phyloP scores from a whole-genome alignment of 2,888 invertebrate genomes.

The Cabera pusaria region DNA sequence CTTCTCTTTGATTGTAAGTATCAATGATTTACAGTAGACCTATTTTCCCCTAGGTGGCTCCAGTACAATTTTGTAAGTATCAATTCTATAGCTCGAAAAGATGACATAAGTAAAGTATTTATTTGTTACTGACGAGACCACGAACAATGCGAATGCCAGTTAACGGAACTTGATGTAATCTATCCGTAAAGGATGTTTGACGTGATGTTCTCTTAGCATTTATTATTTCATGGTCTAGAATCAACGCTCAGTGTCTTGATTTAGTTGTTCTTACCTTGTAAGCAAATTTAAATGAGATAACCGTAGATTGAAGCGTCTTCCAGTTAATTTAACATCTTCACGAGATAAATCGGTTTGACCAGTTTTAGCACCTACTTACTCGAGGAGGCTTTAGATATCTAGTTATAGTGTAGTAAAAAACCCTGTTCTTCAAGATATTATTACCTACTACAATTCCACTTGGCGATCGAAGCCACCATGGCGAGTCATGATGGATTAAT shows the following conservation, averaged over 20 bases:
- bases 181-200: conserved; percentile 7
- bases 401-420: conserved; percentile 27
- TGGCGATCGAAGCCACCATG: conserved; percentile 14
- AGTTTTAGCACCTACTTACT: conserved; percentile 19
- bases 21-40: no score
- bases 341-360: conserved; percentile 18
- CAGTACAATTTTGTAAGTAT: no score
- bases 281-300: no score
- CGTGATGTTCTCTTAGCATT: conserved; percentile 2
- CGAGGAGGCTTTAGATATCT: conserved; percentile 18
- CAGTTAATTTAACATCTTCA: conserved; percentile 5
- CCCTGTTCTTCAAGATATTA: conserved; percentile 30
- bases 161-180: conserved; percentile 4
- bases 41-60: no score
- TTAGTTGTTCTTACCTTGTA: no score
- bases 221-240: conserved; percentile 14
- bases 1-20: no score
- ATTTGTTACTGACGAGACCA: no score
- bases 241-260: no score
- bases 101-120: no score
- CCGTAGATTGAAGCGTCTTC: no score
- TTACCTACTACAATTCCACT: conserved; percentile 18
- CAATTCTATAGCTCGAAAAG: no score
- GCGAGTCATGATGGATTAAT: conserved; percentile 21
- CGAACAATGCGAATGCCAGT: neutral